Conservation (phyloP, 2,113 vertebrate genomes). For the Chaetodon auriga region DNA sequence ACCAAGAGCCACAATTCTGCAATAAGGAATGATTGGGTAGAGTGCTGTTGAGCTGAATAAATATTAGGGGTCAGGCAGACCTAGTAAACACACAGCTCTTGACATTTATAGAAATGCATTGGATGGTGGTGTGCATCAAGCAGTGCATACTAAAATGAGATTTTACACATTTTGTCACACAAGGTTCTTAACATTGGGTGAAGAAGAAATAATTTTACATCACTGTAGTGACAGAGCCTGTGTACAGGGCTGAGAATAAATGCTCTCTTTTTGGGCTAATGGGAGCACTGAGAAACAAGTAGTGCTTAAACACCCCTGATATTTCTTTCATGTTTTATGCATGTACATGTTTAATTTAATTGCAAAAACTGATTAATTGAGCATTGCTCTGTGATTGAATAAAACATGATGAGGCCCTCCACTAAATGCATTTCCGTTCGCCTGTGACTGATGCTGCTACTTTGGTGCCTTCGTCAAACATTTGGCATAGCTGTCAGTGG, state of each 20-base stretch:
- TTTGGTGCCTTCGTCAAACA: conserved; percentile 81
- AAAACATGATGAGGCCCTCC: conserved; percentile 85
- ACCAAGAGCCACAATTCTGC: conserved; percentile 56
- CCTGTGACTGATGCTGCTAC: conserved; percentile 85
- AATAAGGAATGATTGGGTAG: conserved; percentile 73
- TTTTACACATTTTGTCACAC: conserved; percentile 32
- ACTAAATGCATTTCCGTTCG: conserved; percentile 83
- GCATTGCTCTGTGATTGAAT: conserved; percentile 84
- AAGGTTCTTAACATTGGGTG: background rate
- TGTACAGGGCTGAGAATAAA: conserved; percentile 32
- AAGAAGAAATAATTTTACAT: conserved; percentile 35
- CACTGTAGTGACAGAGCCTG: conserved; percentile 21
- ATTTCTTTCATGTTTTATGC: conserved; percentile 84
- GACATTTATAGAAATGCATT: conserved; percentile 77
- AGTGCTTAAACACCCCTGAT: conserved; percentile 72
- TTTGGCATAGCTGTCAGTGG: conserved; percentile 78
- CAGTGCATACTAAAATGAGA: conserved; percentile 52
- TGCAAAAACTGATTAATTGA: conserved; percentile 87
- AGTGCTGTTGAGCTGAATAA: conserved; percentile 76
- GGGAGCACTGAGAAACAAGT: conserved; percentile 22
- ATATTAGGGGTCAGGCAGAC: conserved; percentile 77
- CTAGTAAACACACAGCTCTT: conserved; percentile 71
- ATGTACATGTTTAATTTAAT: conserved; percentile 87
- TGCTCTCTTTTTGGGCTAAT: conserved; percentile 27
- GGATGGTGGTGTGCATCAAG: conserved; percentile 51